Conservation (phyloP, 1,140 invertebrate genomes). For the Ips nitidus region DNA sequence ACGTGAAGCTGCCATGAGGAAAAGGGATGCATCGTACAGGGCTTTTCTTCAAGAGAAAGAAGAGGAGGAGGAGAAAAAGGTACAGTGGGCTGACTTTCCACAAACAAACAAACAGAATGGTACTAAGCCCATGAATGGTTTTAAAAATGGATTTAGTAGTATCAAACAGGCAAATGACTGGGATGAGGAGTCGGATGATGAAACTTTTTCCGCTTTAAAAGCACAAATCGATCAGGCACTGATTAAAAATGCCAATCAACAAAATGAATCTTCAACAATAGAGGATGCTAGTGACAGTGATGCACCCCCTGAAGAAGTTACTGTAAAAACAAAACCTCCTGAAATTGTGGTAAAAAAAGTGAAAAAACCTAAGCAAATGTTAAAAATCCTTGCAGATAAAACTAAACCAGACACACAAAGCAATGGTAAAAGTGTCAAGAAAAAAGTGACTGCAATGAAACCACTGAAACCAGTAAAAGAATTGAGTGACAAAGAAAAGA, state of each 20-base stretch:
- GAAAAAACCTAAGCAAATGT: constrained; percentile 32
- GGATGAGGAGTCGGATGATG: constrained; percentile 20
- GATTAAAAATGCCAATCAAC: constrained; percentile 20
- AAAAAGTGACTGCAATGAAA: constrained; percentile 14
- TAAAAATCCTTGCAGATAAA: constrained; percentile 42
- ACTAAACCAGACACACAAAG: constrained; percentile 3
- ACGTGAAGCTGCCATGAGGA: constrained; percentile 54
- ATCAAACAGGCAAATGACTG: neutral
- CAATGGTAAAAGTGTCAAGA: constrained; percentile 13
- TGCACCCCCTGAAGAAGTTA: constrained; percentile 37
- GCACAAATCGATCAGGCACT: constrained; percentile 32
- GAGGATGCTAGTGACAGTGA: constrained; percentile 36
- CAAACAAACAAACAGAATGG: constrained; percentile 26
- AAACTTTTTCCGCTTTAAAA: constrained; percentile 27
- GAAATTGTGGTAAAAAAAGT: constrained; percentile 32
- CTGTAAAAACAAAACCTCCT: constrained; percentile 35
- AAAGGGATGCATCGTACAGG: constrained; percentile 57
- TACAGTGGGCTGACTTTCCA: constrained; percentile 58
- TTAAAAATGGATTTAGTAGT: constrained; percentile 40
- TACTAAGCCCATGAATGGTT: neutral
- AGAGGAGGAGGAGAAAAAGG: constrained; percentile 52
- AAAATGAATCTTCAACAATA: constrained; percentile 11
- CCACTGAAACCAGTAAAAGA: neutral
- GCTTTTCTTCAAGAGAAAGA: constrained; percentile 59
- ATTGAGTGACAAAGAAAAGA: constrained; percentile 22